A percentile compares a stretch with the other conserved stretches of the same genome.
phyloP scores from a whole-genome alignment of 2,113 vertebrate species.

The Crotophaga sulcirostris region DNA sequence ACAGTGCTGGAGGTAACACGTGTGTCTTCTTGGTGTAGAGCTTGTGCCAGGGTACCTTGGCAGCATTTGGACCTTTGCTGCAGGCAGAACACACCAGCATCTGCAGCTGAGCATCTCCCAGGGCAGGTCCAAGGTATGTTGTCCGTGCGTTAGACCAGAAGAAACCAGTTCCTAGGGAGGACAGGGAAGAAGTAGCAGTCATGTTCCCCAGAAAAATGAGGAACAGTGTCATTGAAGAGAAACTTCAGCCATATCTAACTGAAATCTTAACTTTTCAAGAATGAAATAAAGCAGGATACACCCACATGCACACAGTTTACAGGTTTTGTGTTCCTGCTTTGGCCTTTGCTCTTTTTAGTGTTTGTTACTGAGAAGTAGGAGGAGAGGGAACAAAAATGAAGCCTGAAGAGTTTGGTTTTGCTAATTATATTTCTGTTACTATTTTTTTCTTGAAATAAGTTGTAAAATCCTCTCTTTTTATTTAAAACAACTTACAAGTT shows the following conservation, averaged over 20 bases:
- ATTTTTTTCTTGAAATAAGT: background rate
- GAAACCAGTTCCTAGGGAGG: background rate
- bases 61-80: background rate
- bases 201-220: background rate
- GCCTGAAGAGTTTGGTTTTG: background rate
- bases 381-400: background rate
- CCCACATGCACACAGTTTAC: rapidly evolving
- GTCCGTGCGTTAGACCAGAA: background rate
- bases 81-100: background rate
- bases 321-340: background rate
- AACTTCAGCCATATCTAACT: background rate
- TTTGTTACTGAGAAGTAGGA: background rate
- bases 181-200: background rate
- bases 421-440: background rate
- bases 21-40: rapidly evolving
- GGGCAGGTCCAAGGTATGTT: background rate
- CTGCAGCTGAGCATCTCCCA: background rate
- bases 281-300: background rate
- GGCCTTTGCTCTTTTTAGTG: background rate
- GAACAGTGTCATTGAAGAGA: background rate
- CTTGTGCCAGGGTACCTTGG: background rate
- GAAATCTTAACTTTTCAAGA: background rate
- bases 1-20: rapidly evolving
- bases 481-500: background rate
- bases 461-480: background rate